These are phyloP conservation scores for Nematostella vectensis DNA, from an alignment of 92 coral and sea anemone genomes.

Conservation along the genomic window DNA sequence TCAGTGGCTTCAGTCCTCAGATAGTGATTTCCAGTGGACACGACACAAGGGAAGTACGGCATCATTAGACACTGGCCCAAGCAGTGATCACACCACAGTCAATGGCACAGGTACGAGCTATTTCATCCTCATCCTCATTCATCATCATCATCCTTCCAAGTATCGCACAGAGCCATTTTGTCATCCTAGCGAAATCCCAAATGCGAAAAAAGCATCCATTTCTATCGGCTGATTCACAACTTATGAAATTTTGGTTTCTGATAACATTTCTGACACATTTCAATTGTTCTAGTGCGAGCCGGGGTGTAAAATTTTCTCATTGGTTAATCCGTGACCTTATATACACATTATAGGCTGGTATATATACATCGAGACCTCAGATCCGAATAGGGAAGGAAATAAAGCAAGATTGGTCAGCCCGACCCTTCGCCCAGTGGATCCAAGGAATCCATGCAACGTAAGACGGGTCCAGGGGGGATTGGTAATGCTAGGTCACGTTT, in stretches of 20 bases:
- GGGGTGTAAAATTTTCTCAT: too few species aligned
- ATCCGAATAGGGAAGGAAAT: constrained; percentile 34
- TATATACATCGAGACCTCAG: constrained; percentile 60
- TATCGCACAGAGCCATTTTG: too few species aligned
- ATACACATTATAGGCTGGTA: constrained; percentile 63
- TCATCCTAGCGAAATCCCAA: background rate
- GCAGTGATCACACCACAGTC: constrained; percentile 52
- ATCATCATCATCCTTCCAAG: too few species aligned
- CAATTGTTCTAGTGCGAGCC: too few species aligned
- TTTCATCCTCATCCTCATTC: background rate
- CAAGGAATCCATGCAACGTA: constrained; percentile 45
- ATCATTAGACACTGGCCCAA: constrained; percentile 45
- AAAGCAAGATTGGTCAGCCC: constrained; percentile 68
- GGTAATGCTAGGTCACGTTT: too few species aligned
- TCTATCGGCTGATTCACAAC: too few species aligned
- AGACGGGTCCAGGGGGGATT: constrained; percentile 4
- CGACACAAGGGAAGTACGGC: constrained; percentile 38
- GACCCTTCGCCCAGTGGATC: constrained; percentile 42
- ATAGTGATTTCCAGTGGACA: constrained; percentile 48
- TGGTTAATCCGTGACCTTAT: too few species aligned
- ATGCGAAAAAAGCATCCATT: too few species aligned
- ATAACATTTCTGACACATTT: too few species aligned
- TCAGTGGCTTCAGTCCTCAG: constrained; percentile 52
- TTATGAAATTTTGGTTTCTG: too few species aligned
- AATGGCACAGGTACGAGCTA: constrained; percentile 22